Conservation (phyloP, 2,888 invertebrate genomes). For the Drosophila formosana region DNA sequence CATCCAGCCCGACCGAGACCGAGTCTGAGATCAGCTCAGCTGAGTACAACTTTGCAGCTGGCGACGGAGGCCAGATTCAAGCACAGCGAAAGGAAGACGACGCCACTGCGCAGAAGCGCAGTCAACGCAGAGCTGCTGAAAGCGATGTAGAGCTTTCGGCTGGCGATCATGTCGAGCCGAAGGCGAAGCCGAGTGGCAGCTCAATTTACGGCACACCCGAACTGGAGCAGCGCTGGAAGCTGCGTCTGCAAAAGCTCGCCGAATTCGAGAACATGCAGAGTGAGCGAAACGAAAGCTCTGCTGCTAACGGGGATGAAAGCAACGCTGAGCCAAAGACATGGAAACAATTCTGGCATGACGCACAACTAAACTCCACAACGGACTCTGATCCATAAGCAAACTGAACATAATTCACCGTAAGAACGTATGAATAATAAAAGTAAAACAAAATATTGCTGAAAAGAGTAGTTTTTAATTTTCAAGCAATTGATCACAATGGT, state of each 20-base stretch:
- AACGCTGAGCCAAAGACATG: constrained; percentile 4
- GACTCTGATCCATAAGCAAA: not conserved
- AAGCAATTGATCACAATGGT: not conserved
- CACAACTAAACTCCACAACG: not conserved
- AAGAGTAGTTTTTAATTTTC: not conserved
- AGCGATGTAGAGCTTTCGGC: not conserved
- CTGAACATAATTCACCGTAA: not conserved
- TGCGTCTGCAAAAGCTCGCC: constrained; percentile 54
- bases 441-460: not conserved
- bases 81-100: not conserved
- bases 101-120: not conserved
- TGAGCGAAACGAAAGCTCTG: not conserved
- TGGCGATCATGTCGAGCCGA: constrained; percentile 1
- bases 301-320: constrained; percentile 1
- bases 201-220: constrained; percentile 21
- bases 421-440: not conserved
- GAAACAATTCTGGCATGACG: constrained; percentile 16
- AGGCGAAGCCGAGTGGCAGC: constrained; percentile 11
- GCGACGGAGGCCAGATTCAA: not conserved
- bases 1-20: not conserved
- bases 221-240: constrained; percentile 55
- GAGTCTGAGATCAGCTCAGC: not conserved
- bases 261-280: constrained; percentile 50
- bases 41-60: constrained; percentile 5
- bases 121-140: not conserved